Evolutionary conservation across 2,888 invertebrate genomes (phyloP), one percentile per base, ranked within the genome.

Genomic region (Megalurothrips usitatus): DNA sequence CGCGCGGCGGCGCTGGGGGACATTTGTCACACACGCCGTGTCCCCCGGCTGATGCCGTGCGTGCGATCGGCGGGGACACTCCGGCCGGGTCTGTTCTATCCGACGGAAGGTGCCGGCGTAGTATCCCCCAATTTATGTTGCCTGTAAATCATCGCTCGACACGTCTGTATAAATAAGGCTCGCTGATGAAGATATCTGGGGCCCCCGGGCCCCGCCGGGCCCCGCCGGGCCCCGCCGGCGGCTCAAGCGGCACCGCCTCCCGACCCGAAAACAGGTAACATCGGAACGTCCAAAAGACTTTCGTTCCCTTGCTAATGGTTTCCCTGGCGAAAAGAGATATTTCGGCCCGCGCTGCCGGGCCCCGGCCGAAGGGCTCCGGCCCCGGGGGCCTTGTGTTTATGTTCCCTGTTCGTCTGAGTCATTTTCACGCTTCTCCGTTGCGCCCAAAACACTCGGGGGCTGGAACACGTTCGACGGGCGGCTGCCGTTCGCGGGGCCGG

Each of bases 101-200:
- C 58, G 6, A 58, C 6, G n/a, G n/a, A 58, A 58, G 58, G 58
- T 58, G 58, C 58, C n/a, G 58, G 58, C 11, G 58, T 58, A 58
- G 58, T 58, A 75, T 75, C 68, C 68, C 68, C 68, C 68, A 75
- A 75, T 75, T 75, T 75, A 75, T 75, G 68, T 75, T 26, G 68
- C 26, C 68, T 12, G 68, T 75, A 75, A 75, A 75, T 75, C 68
- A 75, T 26, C 10, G 26, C 68, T 75, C 68, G 68, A 75, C 68
- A 75, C 68, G 68, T 75, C 68, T 75, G 68, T 75, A 75, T 75
- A 75, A 75, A 75, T 75, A 75, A 75, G 68, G 26, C 68, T 26
- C 68, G 23, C 68, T 75, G 68, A 75, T 75, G 68, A 75, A 75
- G 68, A 75, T 75, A 75, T 75, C 68, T 75, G 68, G 68, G 68